These are phyloP conservation scores for Brachymystax lenok DNA, from an alignment of 2,797 vertebrate genomes.

Conservation along the genomic window DNA sequence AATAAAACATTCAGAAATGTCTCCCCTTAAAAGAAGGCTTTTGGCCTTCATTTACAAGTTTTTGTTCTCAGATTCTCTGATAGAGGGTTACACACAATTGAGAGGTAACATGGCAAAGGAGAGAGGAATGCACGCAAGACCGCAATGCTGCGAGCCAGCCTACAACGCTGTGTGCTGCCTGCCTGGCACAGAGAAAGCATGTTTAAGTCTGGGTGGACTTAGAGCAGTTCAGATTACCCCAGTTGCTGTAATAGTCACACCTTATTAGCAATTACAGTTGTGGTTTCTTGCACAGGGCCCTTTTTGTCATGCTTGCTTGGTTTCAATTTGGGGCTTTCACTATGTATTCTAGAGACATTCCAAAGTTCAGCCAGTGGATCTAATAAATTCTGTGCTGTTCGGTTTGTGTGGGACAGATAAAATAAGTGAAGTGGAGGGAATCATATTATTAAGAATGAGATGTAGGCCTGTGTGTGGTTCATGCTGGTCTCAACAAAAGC, in stretches of 20 bases:
- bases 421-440: neutral
- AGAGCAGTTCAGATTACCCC: constrained; percentile 36
- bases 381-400: neutral
- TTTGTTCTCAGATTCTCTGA: neutral
- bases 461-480: neutral
- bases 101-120: neutral
- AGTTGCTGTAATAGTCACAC: constrained; percentile 32
- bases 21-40: neutral
- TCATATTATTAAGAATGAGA: neutral
- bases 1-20: neutral
- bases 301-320: constrained; percentile 28
- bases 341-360: constrained; percentile 20
- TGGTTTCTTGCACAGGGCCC: constrained; percentile 21
- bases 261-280: constrained; percentile 28
- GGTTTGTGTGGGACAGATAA: neutral
- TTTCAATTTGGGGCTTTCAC: constrained; percentile 20
- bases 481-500: neutral
- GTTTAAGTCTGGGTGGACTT: constrained; percentile 25
- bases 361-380: neutral
- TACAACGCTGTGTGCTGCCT: neutral
- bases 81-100: neutral
- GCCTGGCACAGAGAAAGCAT: constrained; percentile 7
- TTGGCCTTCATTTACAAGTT: neutral
- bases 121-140: neutral
- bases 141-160: too few species aligned